Percentiles rank a stretch among this genome's conserved stretches.
Conservation (phyloP, 2,888 invertebrate genomes). For the Cantharis nigra region DNA sequence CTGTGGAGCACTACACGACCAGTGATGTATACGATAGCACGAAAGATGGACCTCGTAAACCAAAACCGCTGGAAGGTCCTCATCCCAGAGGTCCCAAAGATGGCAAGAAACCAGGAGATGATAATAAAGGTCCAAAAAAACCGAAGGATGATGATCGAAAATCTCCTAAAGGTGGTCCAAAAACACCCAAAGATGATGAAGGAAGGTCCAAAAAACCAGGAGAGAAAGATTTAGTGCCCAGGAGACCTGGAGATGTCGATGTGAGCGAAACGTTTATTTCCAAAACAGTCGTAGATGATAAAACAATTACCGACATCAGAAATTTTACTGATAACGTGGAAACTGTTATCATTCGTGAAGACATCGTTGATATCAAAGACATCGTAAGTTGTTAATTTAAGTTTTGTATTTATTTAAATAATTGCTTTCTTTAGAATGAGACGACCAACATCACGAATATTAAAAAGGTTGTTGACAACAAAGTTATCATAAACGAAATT, state of each 20-base stretch:
- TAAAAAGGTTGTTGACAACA: constrained; percentile 58
- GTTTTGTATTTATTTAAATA: constrained; percentile 9
- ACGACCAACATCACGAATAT: constrained; percentile 54
- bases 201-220: constrained; percentile 7
- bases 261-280: constrained; percentile 28
- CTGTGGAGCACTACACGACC: constrained; percentile 44
- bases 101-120: not conserved
- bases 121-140: not conserved
- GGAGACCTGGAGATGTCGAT: constrained; percentile 17
- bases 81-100: not conserved
- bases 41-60: constrained; percentile 29
- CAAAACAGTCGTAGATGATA: constrained; percentile 39
- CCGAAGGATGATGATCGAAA: constrained; percentile 6
- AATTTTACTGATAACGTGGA: constrained; percentile 38
- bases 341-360: constrained; percentile 61
- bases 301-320: constrained; percentile 34
- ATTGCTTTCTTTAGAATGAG: constrained; percentile 48
- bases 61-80: not conserved
- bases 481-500: constrained; percentile 51
- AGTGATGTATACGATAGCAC: constrained; percentile 35
- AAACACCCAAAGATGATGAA: constrained; percentile 9
- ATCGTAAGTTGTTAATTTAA: constrained; percentile 48
- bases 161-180: constrained; percentile 13
- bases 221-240: constrained; percentile 25
- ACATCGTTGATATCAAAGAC: constrained; percentile 64